Evolutionary conservation across 2,797 vertebrate genomes (phyloP), one percentile per base, ranked within the genome.

Genomic region (Peromyscus attwateri): DNA sequence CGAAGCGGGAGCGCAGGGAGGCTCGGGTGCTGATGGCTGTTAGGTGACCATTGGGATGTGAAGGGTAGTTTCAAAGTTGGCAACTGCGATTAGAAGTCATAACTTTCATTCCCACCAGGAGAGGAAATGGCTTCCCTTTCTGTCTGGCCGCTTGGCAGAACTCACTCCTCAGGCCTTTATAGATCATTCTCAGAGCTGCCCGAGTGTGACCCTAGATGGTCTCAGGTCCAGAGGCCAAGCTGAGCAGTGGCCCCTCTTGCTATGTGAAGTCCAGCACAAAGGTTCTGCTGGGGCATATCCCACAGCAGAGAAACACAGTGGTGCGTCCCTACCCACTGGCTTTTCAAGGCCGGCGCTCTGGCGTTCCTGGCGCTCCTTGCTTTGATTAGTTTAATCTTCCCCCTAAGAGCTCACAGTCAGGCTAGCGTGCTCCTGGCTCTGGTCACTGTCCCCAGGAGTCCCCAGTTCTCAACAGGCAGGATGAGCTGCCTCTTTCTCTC

Each of bases 31-130:
- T 98, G 98, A 99, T 98, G 98, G 98, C 98, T 97, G 97, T 94
- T 98, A 98, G 98, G 98, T 98, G 99, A 98, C 98, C 98, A 99
- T 98, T 98, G 98, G 98, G 96, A 98, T 98, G 98, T 99, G 99
- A 99, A 99, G 99, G 99, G 98, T 98, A 97, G 97, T 98, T 96
- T 97, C 97, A 94, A 97, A 98, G 98, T 92, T 98, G 98, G 98
- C 98, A 98, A 96, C 98, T 98, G 97, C 85, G 96, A 98, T 98
- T 93, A 94, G 93, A 97, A 93, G 88, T 89, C 96, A 94, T 98
- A 92, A 92, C 68, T 92, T 88, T 85, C 87, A 75, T 89, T 93
- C 75, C 89, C 76, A 52, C 19, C 34, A 95, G 79, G 96, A 95
- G 97, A 80, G 87, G 94, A 91, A 93, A 31, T 9, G 55, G 91